Percentiles rank a stretch among this genome's conserved stretches.
phyloP scores from a whole-genome alignment of 2,888 invertebrate species.

The Calephelis perditalis region DNA sequence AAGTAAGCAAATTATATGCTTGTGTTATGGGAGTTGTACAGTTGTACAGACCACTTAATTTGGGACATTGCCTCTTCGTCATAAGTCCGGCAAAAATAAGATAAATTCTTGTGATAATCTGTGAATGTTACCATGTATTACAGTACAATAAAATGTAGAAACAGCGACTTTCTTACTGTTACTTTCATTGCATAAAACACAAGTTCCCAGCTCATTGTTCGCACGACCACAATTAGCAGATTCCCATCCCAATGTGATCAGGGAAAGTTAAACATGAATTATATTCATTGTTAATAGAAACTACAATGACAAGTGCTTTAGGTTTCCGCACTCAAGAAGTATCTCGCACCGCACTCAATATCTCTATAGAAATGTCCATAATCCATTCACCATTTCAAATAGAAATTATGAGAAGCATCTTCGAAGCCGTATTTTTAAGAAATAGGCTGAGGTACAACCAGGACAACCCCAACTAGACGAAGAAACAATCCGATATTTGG shows the following conservation, averaged over 20 bases:
- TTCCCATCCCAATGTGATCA: constrained; percentile 41
- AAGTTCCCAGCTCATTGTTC: constrained; percentile 46
- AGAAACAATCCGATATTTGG: too few relatives aligned
- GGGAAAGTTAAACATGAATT: constrained; percentile 34
- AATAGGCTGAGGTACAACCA: too few relatives aligned
- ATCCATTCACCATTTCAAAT: too few relatives aligned
- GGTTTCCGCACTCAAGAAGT: background rate
- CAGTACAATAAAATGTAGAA: constrained; percentile 26
- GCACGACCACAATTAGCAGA: constrained; percentile 31
- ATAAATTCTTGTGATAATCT: constrained; percentile 6
- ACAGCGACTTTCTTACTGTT: constrained; percentile 38
- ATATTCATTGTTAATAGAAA: constrained; percentile 11
- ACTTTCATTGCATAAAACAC: constrained; percentile 67
- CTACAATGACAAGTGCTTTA: constrained; percentile 16
- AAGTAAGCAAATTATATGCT: too few relatives aligned
- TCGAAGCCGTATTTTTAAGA: too few relatives aligned
- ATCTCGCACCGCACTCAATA: too few relatives aligned
- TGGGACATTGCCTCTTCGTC: too few relatives aligned
- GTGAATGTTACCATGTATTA: constrained; percentile 10
- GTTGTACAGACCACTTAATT: too few relatives aligned
- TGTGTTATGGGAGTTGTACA: too few relatives aligned
- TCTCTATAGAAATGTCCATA: too few relatives aligned
- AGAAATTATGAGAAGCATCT: too few relatives aligned
- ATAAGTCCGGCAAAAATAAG: background rate
- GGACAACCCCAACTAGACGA: too few relatives aligned